Evolutionary conservation across 1,140 invertebrate species (phyloP), one percentile per base, ranked within the genome.

Genomic region (Drosophila mojavensis): DNA sequence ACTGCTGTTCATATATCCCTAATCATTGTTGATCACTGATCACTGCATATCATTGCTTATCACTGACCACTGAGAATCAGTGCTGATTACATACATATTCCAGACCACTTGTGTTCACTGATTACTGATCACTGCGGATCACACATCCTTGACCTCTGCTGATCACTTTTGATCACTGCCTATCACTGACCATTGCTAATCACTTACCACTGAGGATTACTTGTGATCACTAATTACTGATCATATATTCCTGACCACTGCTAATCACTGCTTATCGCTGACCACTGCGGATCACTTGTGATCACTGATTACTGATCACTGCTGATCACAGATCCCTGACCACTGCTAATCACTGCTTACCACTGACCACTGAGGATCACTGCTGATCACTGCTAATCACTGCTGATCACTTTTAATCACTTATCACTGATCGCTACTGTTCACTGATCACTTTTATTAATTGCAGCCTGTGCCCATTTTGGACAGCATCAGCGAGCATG

Each of bases 401-500:
- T 30, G 6, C 33, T 33, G n/a, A 45, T 15, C n/a, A 45, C 13
- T 6, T 4, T 43, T 51, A 24, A 51, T 51, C 51, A 17, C 30
- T 17, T 15, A 54, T 33, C 30, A 20, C 51, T n/a, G 24, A 2
- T 20, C 17, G 26, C 20, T 24, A 81, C 10, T 30, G 28, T 5
- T 30, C 28, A 30, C 28, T 11, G 43, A 50, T 5, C 39, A 17
- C 10, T 9, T 24, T 3, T 48, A 9, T 11, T 30, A 4, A 3
- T 55, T 55, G 9, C 33, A 92, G 91, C 94, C 94, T 0, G 91
- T 85, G 10, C 94, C 94, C 5, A 90, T 95, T 36, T 91, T 95
- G 53, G 94, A 95, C 58, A 89, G 92, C 48, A 94, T 94, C 51
- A 85, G 76, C 39, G 94, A 95, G 68, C 92, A 94, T 48, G 94